Conservation (phyloP, 2,113 vertebrate species). For the Gasterosteus nipponicus region DNA sequence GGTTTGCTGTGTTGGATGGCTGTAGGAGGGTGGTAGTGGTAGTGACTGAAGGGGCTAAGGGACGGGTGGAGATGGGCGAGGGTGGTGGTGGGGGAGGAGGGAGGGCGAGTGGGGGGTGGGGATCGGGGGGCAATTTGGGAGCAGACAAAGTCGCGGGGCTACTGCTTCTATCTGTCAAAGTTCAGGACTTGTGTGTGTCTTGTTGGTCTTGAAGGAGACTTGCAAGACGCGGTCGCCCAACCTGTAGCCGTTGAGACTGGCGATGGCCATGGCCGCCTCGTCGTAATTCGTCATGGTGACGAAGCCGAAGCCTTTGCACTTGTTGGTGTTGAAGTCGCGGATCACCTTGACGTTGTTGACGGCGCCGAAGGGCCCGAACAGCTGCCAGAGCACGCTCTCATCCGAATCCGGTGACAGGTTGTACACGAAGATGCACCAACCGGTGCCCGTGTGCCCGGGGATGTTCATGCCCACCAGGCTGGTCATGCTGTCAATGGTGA, state of each 20-base stretch:
- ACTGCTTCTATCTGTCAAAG: slow-evolving; percentile 69
- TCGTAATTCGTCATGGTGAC: slow-evolving; percentile 99
- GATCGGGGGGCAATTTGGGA: slow-evolving; percentile 63
- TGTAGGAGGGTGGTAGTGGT: slow-evolving; percentile 82
- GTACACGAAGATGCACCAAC: slow-evolving; percentile 99
- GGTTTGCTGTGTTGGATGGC: slow-evolving; percentile 88
- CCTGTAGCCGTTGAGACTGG: slow-evolving; percentile 99
- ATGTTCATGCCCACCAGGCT: slow-evolving; percentile 99
- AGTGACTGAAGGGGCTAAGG: slow-evolving; percentile 68
- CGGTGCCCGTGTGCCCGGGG: slow-evolving; percentile 97
- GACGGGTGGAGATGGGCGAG: slow-evolving; percentile 55
- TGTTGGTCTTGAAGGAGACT: slow-evolving; percentile 99
- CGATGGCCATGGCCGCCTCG: slow-evolving; percentile 99
- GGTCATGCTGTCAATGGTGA: slow-evolving; percentile 99
- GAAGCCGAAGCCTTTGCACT: slow-evolving; percentile 99
- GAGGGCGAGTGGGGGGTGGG: slow-evolving; percentile 13
- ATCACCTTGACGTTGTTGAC: slow-evolving; percentile 99
- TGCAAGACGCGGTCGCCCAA: slow-evolving; percentile 99
- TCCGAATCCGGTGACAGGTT: slow-evolving; percentile 99
- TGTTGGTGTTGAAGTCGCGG: slow-evolving; percentile 99
- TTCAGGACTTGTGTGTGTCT: slow-evolving; percentile 99
- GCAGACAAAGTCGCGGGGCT: slow-evolving; percentile 62
- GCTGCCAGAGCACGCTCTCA: slow-evolving; percentile 99
- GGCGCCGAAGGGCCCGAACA: slow-evolving; percentile 98
- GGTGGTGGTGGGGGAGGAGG: slow-evolving; percentile 28